A percentile compares a stretch with the other conserved stretches of the same genome.
phyloP scores from a whole-genome alignment of 2,797 vertebrate genomes.

The Betta splendens region DNA sequence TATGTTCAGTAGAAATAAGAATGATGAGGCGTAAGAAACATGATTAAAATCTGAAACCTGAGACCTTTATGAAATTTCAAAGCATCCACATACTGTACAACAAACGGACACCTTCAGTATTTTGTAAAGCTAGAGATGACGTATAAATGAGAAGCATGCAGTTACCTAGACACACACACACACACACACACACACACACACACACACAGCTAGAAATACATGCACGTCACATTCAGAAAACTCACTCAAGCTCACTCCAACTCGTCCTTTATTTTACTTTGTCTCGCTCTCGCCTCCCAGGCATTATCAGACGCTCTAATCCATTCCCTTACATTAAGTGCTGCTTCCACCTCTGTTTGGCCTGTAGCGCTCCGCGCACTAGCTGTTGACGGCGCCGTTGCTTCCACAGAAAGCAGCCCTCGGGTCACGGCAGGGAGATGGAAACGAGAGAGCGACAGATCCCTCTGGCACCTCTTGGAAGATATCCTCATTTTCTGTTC shows the following conservation, averaged over 20 bases:
- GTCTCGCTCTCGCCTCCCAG: conserved; percentile 69
- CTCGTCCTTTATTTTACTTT: conserved; percentile 59
- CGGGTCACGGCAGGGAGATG: conserved; percentile 61
- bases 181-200: not conserved
- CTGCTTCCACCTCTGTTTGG: conserved; percentile 68
- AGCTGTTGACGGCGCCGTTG: conserved; percentile 68
- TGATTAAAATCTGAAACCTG: no score
- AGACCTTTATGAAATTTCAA: no score
- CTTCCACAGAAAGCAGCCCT: conserved; percentile 66
- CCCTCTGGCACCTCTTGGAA: conserved; percentile 70
- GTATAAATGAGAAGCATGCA: conserved; percentile 6
- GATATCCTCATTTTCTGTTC: conserved; percentile 70
- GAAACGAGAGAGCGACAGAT: conserved; percentile 65
- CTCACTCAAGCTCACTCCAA: conserved; percentile 27
- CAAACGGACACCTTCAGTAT: not conserved
- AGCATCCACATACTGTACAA: not conserved
- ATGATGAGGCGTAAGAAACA: no score
- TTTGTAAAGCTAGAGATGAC: conserved; percentile 10
- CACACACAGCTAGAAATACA: conserved; percentile 13
- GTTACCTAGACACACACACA: not conserved
- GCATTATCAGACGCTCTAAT: conserved; percentile 77
- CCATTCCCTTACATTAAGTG: conserved; percentile 77
- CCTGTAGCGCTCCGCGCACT: conserved; percentile 63
- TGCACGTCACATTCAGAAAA: conserved; percentile 38
- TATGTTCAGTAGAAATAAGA: no score